These are phyloP conservation scores for Drosophila truncata DNA, from an alignment of 1,140 invertebrate genomes.

Conservation along the genomic window DNA sequence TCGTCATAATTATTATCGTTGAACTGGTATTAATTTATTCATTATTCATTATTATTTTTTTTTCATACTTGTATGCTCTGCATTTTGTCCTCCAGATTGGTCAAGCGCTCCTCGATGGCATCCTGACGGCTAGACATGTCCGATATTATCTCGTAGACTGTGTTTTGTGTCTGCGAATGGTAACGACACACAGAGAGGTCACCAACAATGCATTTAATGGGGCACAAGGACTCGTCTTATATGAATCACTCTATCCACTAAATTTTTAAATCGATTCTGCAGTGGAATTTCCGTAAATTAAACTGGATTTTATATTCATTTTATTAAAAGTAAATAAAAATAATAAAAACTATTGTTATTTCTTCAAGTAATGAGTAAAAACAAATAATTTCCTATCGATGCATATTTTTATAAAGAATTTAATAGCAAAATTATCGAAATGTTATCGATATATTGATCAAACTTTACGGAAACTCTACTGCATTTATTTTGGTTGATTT, in stretches of 20 bases:
- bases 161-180: conserved; percentile 95
- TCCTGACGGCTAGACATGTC: conserved; percentile 97
- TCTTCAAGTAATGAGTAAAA: background rate
- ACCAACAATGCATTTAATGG: conserved; percentile 9
- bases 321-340: background rate
- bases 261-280: background rate
- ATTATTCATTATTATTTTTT: background rate
- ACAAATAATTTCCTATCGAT: background rate
- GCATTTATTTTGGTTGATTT: background rate
- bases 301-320: background rate
- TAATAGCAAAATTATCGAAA: too few species aligned
- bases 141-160: conserved; percentile 98
- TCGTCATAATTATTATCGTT: background rate
- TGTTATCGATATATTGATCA: background rate
- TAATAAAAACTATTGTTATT: background rate
- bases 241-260: background rate
- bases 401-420: too few species aligned
- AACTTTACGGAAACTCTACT: conserved; percentile 8
- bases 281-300: conserved; percentile 2
- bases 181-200: conserved; percentile 18
- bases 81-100: conserved; percentile 95
- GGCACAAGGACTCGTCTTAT: background rate
- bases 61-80: conserved; percentile 88
- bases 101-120: conserved; percentile 94
- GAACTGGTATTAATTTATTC: background rate